Evolutionary conservation across 2,797 vertebrate species (phyloP).

Genomic region (Sebastes matsubarae): DNA sequence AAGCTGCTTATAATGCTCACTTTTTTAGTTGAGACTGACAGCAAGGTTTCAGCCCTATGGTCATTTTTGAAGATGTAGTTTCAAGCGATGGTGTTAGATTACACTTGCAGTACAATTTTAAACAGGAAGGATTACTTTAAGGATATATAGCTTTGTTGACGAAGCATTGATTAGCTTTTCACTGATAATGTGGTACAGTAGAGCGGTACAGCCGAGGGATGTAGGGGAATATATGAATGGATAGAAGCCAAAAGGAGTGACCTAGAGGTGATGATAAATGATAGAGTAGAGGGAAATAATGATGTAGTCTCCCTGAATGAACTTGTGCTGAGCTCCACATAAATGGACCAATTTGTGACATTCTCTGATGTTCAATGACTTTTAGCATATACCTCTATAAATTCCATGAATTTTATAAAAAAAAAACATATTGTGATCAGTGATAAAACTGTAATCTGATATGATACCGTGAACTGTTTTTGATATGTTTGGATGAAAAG

Average conservation of each 20-base stretch:
- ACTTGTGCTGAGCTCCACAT: not conserved
- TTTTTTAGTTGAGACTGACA: not conserved
- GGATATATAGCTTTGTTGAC: not conserved
- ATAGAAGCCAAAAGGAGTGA: not conserved
- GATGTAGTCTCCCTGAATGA: not conserved
- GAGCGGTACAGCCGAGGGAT: not conserved
- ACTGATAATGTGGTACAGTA: not conserved
- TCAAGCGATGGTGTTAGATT: not conserved
- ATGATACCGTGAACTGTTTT: not conserved
- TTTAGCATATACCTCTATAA: not conserved
- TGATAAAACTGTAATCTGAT: not conserved
- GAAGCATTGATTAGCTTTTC: not conserved
- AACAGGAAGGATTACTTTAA: not conserved
- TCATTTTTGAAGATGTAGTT: not conserved
- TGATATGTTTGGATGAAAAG: not conserved
- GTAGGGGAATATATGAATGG: not conserved
- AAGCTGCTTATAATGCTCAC: conserved; percentile 1
- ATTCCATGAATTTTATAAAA: not conserved
- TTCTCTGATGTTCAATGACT: not conserved
- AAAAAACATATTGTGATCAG: not conserved
- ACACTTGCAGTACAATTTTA: not conserved
- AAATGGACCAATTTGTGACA: not conserved
- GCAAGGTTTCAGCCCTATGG: not conserved
- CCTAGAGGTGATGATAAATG: not conserved
- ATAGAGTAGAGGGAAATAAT: not conserved